A percentile compares a stretch with the other conserved stretches of the same genome.
phyloP scores from a whole-genome alignment of 2,113 vertebrate genomes.

The Thamnophis sirtalis region DNA sequence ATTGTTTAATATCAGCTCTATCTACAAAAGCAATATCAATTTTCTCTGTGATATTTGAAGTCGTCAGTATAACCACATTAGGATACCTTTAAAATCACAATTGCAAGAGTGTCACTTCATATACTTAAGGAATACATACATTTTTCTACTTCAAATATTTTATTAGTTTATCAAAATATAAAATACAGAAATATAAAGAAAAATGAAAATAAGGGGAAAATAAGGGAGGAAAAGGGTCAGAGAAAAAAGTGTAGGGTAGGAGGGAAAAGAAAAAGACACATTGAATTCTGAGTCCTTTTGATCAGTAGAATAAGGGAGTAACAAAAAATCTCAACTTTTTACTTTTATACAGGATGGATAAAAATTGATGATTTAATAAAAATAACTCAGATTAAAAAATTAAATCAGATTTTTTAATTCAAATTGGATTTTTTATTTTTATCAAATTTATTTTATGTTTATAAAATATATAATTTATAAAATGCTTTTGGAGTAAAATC shows the following conservation, averaged over 20 bases:
- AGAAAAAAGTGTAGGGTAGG: too few relatives aligned
- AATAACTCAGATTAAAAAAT: too few relatives aligned
- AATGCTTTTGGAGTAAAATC: too few relatives aligned
- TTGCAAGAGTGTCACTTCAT: conserved; percentile 21
- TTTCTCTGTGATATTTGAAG: conserved; percentile 94
- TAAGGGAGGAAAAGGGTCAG: neutral
- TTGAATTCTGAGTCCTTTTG: neutral
- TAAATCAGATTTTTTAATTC: too few relatives aligned
- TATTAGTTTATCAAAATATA: neutral
- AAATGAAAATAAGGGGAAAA: neutral
- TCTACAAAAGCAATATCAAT: conserved; percentile 97
- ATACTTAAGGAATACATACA: neutral
- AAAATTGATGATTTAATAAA: too few relatives aligned
- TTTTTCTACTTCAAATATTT: neutral
- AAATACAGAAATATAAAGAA: neutral
- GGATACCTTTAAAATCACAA: conserved; percentile 75
- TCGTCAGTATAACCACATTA: conserved; percentile 96
- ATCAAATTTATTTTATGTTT: too few relatives aligned
- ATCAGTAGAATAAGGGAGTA: neutral
- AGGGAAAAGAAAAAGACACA: neutral
- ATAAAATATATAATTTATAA: too few relatives aligned
- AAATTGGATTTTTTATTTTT: too few relatives aligned
- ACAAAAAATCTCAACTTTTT: neutral
- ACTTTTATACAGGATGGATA: neutral
- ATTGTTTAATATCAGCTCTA: conserved; percentile 96